Base-by-base conservation (phyloP, 2,797 vertebrate species). In the Mormyrops attenuatus region DNA sequence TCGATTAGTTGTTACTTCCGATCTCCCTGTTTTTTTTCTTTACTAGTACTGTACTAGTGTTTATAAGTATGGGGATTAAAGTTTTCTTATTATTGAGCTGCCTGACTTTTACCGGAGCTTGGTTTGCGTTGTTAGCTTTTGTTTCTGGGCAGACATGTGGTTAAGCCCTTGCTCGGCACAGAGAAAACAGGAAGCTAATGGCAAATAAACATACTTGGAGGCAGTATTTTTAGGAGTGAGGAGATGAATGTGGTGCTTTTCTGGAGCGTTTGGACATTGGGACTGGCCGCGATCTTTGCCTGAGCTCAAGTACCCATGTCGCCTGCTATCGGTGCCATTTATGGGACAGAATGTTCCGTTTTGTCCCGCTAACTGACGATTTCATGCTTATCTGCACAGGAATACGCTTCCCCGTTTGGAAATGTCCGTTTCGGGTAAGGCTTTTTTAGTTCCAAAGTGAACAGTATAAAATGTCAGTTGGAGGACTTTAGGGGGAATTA, bases 71-170 rank as follows among this genome's bases (percentile, higher is more conserved):
- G 15, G 17, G 77, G 38, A 44, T 84, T 47, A n/a, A 73, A 73
- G 66, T 73, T 73, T 34, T 47, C 41, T 22, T 50, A 11, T 50
- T 49, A 26, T 85, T 50, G 44, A 20, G 44, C 44, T 50, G 47
- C 30, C 47, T 49, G 41, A 26, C 60, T 84, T 82, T 41, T 84
- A 22, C 41, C n/a, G 20, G 34, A 22, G 77, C 17, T 84, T 20
- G 41, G 17, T 84, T 82, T 49, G 17, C 77, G 17, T 2, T 47
- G 77, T 4, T 44, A 84, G 26, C 85, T 57, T 82, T 87, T 87
- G 85, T 87, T 57, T 87, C 85, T 41, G 15, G 52, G 52, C 53
- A 87, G 85, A 55, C 26, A 26, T 86, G 85, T 84, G n/a, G 41
- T 7, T 38, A 86, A 86, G 50, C 11, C 13, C 20, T 11, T 17